phyloP scores from a whole-genome alignment of 2,113 vertebrate genomes.

The Apeltes quadracus region DNA sequence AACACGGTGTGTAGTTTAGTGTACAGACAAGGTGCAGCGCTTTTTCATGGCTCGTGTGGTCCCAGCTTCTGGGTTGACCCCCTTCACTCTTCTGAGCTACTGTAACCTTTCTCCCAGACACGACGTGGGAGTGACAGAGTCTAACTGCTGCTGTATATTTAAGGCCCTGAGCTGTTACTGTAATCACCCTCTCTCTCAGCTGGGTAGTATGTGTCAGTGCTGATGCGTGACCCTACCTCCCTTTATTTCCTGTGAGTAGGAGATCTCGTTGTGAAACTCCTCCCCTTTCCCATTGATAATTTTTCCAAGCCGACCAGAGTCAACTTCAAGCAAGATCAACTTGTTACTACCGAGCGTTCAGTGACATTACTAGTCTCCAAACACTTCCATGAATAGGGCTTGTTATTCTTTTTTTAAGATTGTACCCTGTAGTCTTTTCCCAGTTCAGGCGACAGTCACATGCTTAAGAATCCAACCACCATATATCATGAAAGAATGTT shows the following conservation, averaged over 20 bases:
- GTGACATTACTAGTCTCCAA: constrained; percentile 22
- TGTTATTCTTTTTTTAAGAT: constrained; percentile 15
- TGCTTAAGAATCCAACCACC: background rate
- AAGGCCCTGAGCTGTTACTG: constrained; percentile 48
- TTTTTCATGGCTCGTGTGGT: background rate
- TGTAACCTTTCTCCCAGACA: constrained; percentile 23
- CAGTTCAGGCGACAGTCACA: background rate
- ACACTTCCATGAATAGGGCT: constrained; percentile 3
- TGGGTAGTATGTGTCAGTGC: constrained; percentile 17
- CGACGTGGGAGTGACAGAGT: constrained; percentile 21
- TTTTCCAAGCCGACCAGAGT: constrained; percentile 13
- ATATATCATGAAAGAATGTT: background rate
- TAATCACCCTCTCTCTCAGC: constrained; percentile 50
- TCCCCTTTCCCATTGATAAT: constrained; percentile 22
- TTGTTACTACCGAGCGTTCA: background rate
- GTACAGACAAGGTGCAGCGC: background rate
- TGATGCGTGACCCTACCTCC: constrained; percentile 17
- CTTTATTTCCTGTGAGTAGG: constrained; percentile 36
- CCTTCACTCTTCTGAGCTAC: background rate
- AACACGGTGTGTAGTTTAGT: background rate
- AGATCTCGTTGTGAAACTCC: background rate
- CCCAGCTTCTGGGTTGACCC: background rate
- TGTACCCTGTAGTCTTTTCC: background rate
- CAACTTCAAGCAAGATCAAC: background rate
- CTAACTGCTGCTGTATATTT: constrained; percentile 43